A percentile compares a stretch with the other conserved stretches of the same genome.
Conservation (phyloP, 1,140 invertebrate species). For the Homalodisca vitripennis region DNA sequence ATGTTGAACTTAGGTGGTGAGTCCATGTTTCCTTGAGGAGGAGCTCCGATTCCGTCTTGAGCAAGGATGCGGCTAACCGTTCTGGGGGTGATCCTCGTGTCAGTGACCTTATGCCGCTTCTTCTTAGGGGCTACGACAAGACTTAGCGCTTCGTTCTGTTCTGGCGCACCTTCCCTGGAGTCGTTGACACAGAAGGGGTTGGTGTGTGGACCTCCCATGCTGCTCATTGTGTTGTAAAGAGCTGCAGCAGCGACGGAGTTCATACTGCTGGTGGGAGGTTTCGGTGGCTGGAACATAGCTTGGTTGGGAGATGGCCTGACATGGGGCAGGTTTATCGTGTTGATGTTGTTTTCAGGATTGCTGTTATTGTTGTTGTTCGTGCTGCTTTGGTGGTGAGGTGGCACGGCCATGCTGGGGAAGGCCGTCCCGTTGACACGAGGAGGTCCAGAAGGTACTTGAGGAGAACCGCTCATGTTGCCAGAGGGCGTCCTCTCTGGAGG, state of each 20-base stretch:
- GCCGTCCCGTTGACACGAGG: constrained; percentile 54
- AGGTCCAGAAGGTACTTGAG: constrained; percentile 31
- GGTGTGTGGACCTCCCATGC: constrained; percentile 51
- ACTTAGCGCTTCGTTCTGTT: constrained; percentile 92
- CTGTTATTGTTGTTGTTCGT: constrained; percentile 40
- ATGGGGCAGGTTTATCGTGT: constrained; percentile 65
- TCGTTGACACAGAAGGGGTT: constrained; percentile 66
- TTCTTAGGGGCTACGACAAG: constrained; percentile 93
- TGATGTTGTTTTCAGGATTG: constrained; percentile 56
- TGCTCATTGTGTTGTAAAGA: constrained; percentile 56
- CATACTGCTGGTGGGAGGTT: constrained; percentile 66
- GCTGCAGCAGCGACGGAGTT: constrained; percentile 57
- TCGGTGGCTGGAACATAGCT: constrained; percentile 78
- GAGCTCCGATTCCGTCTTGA: constrained; percentile 70
- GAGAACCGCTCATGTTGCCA: constrained; percentile 43
- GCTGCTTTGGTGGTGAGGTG: constrained; percentile 41
- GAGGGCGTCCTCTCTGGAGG: constrained; percentile 45
- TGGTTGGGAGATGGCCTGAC: constrained; percentile 62
- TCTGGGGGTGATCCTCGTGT: constrained; percentile 90
- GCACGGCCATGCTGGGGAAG: constrained; percentile 43
- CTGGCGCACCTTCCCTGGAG: constrained; percentile 66
- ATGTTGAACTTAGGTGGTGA: constrained; percentile 46
- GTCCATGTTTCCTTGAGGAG: constrained; percentile 47
- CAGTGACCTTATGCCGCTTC: constrained; percentile 96
- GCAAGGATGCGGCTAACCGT: constrained; percentile 84